Conservation (phyloP, 92 coral and sea anemone genomes). For the Porites evermanni region DNA sequence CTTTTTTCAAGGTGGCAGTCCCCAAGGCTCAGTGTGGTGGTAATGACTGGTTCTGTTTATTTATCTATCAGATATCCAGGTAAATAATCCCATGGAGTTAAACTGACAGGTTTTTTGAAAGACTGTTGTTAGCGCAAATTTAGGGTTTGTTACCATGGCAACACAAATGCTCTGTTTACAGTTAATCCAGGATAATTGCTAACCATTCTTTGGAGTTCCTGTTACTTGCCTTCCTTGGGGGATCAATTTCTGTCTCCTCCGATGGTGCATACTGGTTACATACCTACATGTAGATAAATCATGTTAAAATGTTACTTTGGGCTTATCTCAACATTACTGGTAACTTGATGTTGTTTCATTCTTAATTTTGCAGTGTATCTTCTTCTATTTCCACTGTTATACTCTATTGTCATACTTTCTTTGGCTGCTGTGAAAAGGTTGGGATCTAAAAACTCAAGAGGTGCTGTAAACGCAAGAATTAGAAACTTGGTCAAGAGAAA, state of each 20-base stretch:
- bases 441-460: constrained; percentile 46
- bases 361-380: constrained; percentile 20
- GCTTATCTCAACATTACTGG: too few species aligned
- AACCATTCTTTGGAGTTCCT: too few species aligned
- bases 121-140: too few species aligned
- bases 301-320: too few species aligned
- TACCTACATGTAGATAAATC: too few species aligned
- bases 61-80: constrained; percentile 62
- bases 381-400: constrained; percentile 54
- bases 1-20: constrained; percentile 61
- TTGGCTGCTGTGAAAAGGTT: constrained; percentile 66
- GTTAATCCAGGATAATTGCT: too few species aligned
- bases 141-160: too few species aligned
- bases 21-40: constrained; percentile 38
- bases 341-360: background rate
- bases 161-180: too few species aligned
- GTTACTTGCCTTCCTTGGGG: too few species aligned
- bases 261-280: too few species aligned
- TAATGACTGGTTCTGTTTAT: constrained; percentile 28
- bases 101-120: background rate
- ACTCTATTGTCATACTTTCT: constrained; percentile 35
- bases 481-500: constrained; percentile 36
- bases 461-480: background rate
- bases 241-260: too few species aligned
- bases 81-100: background rate